Evolutionary conservation across 2,888 invertebrate species (phyloP).

Genomic region (Tipula helvola): DNA sequence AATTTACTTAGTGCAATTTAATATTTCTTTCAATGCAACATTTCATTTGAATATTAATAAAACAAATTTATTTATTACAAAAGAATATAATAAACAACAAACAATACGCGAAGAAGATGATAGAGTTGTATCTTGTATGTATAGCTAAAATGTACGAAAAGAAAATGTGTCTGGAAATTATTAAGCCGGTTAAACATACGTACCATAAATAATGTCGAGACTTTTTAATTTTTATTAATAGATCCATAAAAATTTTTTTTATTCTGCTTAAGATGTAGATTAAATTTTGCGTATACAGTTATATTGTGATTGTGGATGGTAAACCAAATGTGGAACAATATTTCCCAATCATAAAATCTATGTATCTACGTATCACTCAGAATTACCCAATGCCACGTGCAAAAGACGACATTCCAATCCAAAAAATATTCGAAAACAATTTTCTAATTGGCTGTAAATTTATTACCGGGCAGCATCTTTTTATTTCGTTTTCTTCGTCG

Average conservation of each 20-base stretch:
- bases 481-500: not conserved
- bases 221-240: not conserved
- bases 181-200: not conserved
- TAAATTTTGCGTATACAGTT: not conserved
- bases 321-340: not conserved
- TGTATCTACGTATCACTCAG: not conserved
- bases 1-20: conserved; percentile 4
- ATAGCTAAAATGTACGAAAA: not conserved
- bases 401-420: not conserved
- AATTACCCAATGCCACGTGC: not conserved
- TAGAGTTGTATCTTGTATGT: too few relatives aligned
- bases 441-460: not conserved
- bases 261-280: not conserved
- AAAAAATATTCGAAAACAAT: not conserved
- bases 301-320: not conserved
- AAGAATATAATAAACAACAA: not conserved
- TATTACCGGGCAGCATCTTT: not conserved
- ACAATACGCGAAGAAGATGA: not conserved
- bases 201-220: not conserved
- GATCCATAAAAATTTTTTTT: not conserved
- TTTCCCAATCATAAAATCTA: not conserved
- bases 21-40: not conserved
- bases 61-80: not conserved
- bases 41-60: not conserved
- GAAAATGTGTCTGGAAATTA: not conserved